Percentiles rank a stretch among this genome's conserved stretches.
These are phyloP conservation scores for Mormyrus lacerda DNA, from an alignment of 2,113 vertebrate genomes.

Conservation along the genomic window DNA sequence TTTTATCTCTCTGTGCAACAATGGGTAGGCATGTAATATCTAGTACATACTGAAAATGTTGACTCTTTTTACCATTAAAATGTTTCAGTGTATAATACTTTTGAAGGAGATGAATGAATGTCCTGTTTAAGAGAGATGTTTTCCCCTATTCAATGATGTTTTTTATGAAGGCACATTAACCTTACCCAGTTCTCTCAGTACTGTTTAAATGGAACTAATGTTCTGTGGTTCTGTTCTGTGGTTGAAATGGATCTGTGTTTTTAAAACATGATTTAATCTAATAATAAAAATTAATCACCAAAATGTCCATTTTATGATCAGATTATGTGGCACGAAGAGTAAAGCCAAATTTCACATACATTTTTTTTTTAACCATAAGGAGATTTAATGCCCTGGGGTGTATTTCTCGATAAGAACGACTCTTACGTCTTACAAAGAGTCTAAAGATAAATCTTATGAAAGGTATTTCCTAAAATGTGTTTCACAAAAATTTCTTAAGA, in stretches of 20 bases:
- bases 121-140: background rate
- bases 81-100: background rate
- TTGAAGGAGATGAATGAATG: constrained; percentile 1
- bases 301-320: background rate
- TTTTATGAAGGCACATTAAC: background rate
- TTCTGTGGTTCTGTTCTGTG: too few species aligned
- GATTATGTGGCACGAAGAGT: background rate
- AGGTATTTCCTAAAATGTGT: too few species aligned
- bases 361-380: background rate
- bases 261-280: background rate
- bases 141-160: background rate
- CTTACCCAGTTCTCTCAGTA: background rate
- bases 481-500: too few species aligned
- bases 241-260: background rate
- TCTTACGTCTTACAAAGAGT: too few species aligned
- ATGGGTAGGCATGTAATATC: background rate
- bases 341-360: background rate
- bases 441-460: too few species aligned
- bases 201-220: background rate
- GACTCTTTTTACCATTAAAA: background rate
- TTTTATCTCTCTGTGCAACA: background rate
- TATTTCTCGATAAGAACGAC: too few species aligned
- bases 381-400: background rate
- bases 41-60: background rate
- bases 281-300: background rate